These are phyloP conservation scores for Eustalomyia histrio DNA, from an alignment of 2,888 invertebrate species.

Conservation along the genomic window DNA sequence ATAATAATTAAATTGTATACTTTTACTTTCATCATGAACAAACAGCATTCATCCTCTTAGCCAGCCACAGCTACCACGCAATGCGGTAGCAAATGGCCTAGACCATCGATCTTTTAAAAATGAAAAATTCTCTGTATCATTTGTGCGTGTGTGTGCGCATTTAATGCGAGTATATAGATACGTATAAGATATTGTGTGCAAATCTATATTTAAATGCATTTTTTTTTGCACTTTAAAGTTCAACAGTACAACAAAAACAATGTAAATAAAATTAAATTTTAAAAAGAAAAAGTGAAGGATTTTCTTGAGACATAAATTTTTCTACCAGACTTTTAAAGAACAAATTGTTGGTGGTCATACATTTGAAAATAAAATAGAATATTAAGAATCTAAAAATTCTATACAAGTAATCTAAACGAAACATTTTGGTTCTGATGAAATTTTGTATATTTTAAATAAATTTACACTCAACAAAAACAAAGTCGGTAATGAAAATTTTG, in stretches of 20 bases:
- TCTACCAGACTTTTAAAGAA: background rate
- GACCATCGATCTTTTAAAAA: slow-evolving; percentile 47
- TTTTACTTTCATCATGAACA: slow-evolving; percentile 56
- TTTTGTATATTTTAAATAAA: no score
- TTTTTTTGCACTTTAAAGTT: slow-evolving; percentile 51
- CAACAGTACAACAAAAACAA: slow-evolving; percentile 58
- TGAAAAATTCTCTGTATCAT: slow-evolving; percentile 12
- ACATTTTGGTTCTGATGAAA: no score
- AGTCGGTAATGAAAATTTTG: no score
- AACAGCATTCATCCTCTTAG: slow-evolving; percentile 31
- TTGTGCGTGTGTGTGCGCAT: slow-evolving; percentile 1
- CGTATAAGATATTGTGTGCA: slow-evolving; percentile 32
- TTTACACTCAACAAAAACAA: no score
- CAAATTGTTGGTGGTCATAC: background rate
- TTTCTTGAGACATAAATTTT: slow-evolving; percentile 22
- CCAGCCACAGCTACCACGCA: slow-evolving; percentile 48
- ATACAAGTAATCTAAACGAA: no score
- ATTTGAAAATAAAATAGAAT: background rate
- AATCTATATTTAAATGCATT: slow-evolving; percentile 54
- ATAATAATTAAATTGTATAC: slow-evolving; percentile 9
- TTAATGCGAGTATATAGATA: slow-evolving; percentile 51
- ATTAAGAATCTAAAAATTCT: no score
- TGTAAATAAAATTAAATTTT: slow-evolving; percentile 26
- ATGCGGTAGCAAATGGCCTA: slow-evolving; percentile 62
- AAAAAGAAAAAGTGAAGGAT: slow-evolving; percentile 16